These are phyloP conservation scores for Pelobates fuscus DNA, from an alignment of 2,113 vertebrate genomes.

Conservation along the genomic window DNA sequence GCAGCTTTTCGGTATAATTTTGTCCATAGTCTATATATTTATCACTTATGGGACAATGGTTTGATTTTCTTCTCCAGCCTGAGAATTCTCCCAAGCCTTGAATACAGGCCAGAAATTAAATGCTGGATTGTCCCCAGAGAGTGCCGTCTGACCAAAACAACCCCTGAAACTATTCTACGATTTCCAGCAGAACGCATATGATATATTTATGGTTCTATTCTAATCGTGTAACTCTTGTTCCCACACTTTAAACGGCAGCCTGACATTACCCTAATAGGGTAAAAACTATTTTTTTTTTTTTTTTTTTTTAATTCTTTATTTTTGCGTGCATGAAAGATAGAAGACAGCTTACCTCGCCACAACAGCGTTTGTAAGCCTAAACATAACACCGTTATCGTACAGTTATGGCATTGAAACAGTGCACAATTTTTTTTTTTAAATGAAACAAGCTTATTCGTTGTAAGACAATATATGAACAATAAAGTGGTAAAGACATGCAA, in stretches of 20 bases:
- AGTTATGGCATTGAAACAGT: no score
- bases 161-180: not conserved
- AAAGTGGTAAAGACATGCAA: no score
- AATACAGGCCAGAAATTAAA: not conserved
- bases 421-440: no score
- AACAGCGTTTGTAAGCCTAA: no score
- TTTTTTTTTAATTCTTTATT: no score
- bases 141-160: not conserved
- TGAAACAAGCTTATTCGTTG: no score
- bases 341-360: no score
- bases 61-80: not conserved
- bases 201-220: not conserved
- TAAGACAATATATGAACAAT: no score
- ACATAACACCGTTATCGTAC: no score
- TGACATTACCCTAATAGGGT: not conserved
- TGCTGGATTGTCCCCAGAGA: not conserved
- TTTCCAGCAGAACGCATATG: not conserved
- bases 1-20: not conserved
- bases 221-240: not conserved
- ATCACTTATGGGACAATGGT: not conserved
- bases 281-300: no score
- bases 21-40: not conserved
- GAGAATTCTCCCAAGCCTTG: not conserved
- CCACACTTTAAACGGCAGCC: constrained; percentile 10
- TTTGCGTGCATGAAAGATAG: no score